Evolutionary conservation across 2,797 vertebrate species (phyloP).

Genomic region (Syndactyla subalaris): DNA sequence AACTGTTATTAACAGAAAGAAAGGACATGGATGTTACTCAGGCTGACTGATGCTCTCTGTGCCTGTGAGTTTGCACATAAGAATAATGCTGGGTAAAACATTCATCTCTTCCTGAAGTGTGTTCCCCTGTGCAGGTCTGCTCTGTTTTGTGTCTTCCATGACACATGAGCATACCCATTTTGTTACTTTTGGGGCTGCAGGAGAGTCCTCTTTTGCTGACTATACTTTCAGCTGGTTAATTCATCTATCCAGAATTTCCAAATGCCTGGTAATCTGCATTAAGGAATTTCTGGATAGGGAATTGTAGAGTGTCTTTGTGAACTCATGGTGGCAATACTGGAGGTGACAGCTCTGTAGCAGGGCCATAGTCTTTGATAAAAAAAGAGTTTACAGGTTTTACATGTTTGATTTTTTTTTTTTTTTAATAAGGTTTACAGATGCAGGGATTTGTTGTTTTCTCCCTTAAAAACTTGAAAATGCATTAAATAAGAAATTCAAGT

Average conservation of each 20-base stretch:
- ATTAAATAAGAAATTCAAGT: neutral
- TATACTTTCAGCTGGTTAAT: neutral
- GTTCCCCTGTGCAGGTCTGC: neutral
- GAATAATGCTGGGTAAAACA: neutral
- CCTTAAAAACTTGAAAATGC: neutral
- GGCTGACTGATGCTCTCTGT: neutral
- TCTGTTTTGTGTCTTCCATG: neutral
- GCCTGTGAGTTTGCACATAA: neutral
- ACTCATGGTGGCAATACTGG: neutral
- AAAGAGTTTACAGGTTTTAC: neutral
- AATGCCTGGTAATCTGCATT: neutral
- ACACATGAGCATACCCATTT: neutral
- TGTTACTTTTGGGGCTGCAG: neutral
- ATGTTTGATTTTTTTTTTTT: neutral
- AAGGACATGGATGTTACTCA: neutral
- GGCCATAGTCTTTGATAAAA: neutral
- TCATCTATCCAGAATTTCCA: neutral
- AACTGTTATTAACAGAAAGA: neutral
- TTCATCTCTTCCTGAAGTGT: rapidly evolving
- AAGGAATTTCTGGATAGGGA: neutral
- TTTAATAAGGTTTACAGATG: neutral
- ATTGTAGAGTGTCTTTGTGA: neutral
- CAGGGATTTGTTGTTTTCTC: neutral
- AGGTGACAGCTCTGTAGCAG: neutral
- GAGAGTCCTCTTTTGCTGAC: neutral